phyloP scores from a whole-genome alignment of 2,113 vertebrate genomes.

The Mus spicilegus region DNA sequence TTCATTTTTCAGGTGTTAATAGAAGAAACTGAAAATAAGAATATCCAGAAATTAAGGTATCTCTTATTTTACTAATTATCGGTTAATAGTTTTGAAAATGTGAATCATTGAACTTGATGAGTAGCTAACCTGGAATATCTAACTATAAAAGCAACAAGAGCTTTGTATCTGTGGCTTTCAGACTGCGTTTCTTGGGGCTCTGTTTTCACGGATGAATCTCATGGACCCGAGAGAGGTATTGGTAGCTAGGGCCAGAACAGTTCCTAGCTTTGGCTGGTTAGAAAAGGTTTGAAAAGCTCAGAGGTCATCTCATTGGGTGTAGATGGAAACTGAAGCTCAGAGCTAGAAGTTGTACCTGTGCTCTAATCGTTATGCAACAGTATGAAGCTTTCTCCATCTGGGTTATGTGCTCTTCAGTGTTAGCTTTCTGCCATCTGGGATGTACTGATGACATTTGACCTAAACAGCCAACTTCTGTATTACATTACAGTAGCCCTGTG shows the following conservation, averaged over 20 bases:
- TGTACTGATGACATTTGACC: not conserved
- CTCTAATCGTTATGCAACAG: not conserved
- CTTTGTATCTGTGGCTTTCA: constrained; percentile 45
- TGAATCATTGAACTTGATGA: not conserved
- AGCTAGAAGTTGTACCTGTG: not conserved
- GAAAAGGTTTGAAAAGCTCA: not conserved
- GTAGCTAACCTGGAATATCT: not conserved
- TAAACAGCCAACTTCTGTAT: not conserved
- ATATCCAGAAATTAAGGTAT: constrained; percentile 74
- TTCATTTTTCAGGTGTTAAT: constrained; percentile 67
- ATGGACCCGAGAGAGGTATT: not conserved
- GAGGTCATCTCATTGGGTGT: not conserved
- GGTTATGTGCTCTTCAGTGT: not conserved
- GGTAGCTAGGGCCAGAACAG: not conserved
- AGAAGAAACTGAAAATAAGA: constrained; percentile 76
- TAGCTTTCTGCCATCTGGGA: not conserved
- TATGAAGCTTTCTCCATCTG: not conserved
- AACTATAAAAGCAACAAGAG: not conserved
- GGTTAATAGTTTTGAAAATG: constrained; percentile 32
- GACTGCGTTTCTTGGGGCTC: not conserved
- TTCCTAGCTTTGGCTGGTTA: not conserved
- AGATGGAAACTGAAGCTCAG: not conserved
- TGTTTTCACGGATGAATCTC: not conserved
- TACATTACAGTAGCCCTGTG: not conserved
- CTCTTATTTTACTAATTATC: constrained; percentile 49